These are phyloP conservation scores for Papilio xuthus DNA, from an alignment of 1,140 invertebrate genomes.

Conservation along the genomic window DNA sequence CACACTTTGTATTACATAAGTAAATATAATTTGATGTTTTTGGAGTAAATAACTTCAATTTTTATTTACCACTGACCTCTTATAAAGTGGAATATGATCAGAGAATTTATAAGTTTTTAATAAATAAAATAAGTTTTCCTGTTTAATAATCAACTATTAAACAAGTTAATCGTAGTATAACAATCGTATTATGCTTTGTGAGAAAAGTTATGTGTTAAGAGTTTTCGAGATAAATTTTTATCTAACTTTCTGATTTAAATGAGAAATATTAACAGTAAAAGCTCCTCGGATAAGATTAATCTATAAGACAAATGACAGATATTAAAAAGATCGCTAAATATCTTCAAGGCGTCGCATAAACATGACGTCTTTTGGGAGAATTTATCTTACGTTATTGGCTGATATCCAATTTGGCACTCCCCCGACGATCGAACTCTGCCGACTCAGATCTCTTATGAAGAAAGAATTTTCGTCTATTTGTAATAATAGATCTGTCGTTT, in stretches of 20 bases:
- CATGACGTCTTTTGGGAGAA: constrained; percentile 49
- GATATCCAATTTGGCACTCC: constrained; percentile 55
- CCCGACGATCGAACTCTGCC: constrained; percentile 23
- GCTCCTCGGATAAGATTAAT: not conserved
- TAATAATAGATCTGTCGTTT: constrained; percentile 32
- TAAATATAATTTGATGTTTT: not conserved
- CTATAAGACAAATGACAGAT: not conserved
- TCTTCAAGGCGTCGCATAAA: constrained; percentile 28
- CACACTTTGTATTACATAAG: not conserved
- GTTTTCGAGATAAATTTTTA: no score
- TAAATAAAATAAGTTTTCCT: no score
- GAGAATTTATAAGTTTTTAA: not conserved
- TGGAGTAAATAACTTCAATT: no score
- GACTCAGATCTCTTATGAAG: constrained; percentile 27
- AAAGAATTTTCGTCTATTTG: constrained; percentile 34
- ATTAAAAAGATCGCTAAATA: constrained; percentile 11
- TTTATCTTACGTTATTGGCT: constrained; percentile 50
- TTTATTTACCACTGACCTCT: no score
- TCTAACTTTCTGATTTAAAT: not conserved
- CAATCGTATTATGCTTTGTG: no score
- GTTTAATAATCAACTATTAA: no score
- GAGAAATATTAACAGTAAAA: not conserved
- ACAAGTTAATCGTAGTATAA: no score
- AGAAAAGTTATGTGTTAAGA: no score
- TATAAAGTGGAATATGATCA: no score